A percentile compares a stretch with the other conserved stretches of the same genome.
Conservation (phyloP, 1,140 invertebrate species). For the Hirudo medicinalis region DNA sequence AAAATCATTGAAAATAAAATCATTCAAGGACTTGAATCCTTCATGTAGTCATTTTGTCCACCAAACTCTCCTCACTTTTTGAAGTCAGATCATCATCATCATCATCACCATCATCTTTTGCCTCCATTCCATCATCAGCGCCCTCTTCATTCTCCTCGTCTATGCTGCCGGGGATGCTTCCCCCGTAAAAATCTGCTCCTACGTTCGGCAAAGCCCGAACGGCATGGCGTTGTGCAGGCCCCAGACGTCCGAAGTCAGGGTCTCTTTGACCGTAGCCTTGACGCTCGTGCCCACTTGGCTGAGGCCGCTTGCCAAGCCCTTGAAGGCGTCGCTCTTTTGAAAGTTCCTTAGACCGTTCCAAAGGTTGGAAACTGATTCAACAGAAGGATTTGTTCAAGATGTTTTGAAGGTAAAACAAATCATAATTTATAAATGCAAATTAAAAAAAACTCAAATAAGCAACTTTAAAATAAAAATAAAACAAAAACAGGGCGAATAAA, state of each 20-base stretch:
- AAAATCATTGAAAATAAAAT: background rate
- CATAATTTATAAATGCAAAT: background rate
- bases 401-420: too few relatives aligned
- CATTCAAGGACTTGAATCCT: background rate
- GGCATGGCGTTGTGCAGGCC: background rate
- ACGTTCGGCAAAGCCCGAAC: too few relatives aligned
- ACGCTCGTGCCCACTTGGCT: slow-evolving; percentile 10
- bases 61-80: background rate
- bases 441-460: background rate
- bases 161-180: background rate
- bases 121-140: slow-evolving; percentile 1
- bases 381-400: too few relatives aligned
- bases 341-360: slow-evolving; percentile 19
- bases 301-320: slow-evolving; percentile 10
- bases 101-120: background rate
- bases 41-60: background rate
- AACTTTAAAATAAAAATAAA: background rate
- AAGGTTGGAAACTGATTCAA: background rate
- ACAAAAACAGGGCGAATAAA: background rate
- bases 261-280: slow-evolving; percentile 7
- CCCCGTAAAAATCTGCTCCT: slow-evolving; percentile 1
- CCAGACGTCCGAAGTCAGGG: slow-evolving; percentile 6
- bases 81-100: background rate
- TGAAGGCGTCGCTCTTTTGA: background rate
- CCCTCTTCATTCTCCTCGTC: background rate